These are phyloP conservation scores for Centroberyx gerrardi DNA, from an alignment of 2,797 vertebrate genomes.

Conservation along the genomic window DNA sequence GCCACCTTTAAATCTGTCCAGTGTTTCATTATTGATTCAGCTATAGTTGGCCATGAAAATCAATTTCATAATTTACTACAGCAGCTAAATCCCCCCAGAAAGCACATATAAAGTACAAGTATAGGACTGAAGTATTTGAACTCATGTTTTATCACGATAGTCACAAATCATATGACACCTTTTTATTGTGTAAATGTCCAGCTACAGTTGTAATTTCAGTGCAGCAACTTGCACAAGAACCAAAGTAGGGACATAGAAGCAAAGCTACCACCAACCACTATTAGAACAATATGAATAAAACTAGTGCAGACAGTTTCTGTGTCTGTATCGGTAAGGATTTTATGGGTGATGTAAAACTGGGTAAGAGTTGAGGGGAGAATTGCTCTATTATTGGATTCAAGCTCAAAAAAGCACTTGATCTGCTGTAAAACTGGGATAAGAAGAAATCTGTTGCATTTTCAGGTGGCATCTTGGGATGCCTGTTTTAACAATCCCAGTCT, in stretches of 20 bases:
- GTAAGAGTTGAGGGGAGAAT: conserved; percentile 70
- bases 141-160: neutral
- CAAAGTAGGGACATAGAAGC: conserved; percentile 1
- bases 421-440: conserved; percentile 47
- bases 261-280: conserved; percentile 10
- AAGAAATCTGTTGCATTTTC: conserved; percentile 60
- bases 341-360: conserved; percentile 71
- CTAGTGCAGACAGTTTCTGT: conserved; percentile 23
- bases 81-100: too few species aligned
- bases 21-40: conserved; percentile 16
- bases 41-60: neutral
- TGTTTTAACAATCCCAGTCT: conserved; percentile 40
- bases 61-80: neutral
- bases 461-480: conserved; percentile 34
- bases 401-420: conserved; percentile 45
- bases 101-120: too few species aligned
- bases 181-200: conserved; percentile 23
- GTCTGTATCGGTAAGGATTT: conserved; percentile 48
- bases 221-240: neutral
- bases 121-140: neutral
- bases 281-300: conserved; percentile 46
- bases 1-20: too few species aligned
- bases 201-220: too few species aligned
- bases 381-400: conserved; percentile 57
- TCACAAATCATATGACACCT: neutral